Conservation (phyloP, 2,888 invertebrate species). For the Mongoloraphidia duomilia region DNA sequence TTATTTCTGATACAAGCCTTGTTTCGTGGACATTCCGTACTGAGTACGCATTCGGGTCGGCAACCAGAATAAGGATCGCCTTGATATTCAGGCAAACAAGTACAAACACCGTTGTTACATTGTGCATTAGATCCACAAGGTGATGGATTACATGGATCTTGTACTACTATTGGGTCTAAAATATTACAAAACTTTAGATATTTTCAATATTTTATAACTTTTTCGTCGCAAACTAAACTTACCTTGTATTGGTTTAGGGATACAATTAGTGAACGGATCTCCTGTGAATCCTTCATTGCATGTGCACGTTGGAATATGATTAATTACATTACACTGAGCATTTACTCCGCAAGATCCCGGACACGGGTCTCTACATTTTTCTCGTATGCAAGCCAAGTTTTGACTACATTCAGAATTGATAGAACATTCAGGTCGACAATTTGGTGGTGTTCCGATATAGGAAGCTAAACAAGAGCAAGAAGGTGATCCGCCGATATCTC, state of each 20-base stretch:
- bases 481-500: constrained; percentile 31
- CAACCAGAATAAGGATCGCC: constrained; percentile 57
- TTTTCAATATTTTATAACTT: not conserved
- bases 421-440: constrained; percentile 51
- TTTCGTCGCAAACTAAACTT: constrained; percentile 10
- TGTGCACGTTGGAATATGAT: constrained; percentile 61
- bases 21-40: constrained; percentile 53
- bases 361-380: constrained; percentile 63
- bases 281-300: constrained; percentile 49
- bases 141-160: constrained; percentile 46
- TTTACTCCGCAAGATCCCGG: constrained; percentile 54
- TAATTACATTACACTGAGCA: constrained; percentile 59
- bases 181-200: not conserved
- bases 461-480: constrained; percentile 36
- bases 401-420: constrained; percentile 55
- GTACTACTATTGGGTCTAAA: constrained; percentile 24
- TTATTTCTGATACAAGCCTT: constrained; percentile 55
- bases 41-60: constrained; percentile 59
- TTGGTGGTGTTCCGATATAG: constrained; percentile 32
- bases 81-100: constrained; percentile 50
- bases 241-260: constrained; percentile 30
- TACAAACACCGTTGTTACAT: constrained; percentile 51
- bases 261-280: constrained; percentile 39
- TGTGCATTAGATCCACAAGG: constrained; percentile 50
- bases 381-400: constrained; percentile 55